Base-by-base conservation (phyloP, 2,113 vertebrate species). In the Indicator indicator region DNA sequence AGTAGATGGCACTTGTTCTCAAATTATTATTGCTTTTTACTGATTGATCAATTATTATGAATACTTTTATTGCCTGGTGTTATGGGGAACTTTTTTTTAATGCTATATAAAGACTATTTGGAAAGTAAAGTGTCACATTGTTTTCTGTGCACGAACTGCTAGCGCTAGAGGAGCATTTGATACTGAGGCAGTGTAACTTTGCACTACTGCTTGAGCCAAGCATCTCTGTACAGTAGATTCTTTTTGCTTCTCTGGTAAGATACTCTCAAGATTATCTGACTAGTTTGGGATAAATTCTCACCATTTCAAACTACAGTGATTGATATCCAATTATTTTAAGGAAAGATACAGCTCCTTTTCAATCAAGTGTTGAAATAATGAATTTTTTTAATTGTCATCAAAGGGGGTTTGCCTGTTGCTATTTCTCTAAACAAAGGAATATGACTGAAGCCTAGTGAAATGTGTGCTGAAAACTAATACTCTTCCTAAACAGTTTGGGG, bases 161-260 rank as follows among this genome's bases (percentile, higher is more conserved):
- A 42, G 81, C 80, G 54, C 85, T 74, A 68, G 63, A 85, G 88
- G 64, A 73, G 38, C 60, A 1, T 78, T 86, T 4, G 3, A 26
- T 85, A 64, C 68, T 33, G 79, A 90, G 74, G 74, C 92, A 71
- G 65, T 91, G 77, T 89, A 90, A 77, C 69, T 91, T 95, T 97
- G 89, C 90, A 95, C 93, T 95, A 94, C 83, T 89, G 86, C 95
- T 94, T 95, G 85, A 84, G 81, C 89, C 84, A 86, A 94, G 90
- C 88, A 6, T 83, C 85, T 88, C 80, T 95, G 91, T 96, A 95
- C 81, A 75, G 75, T 74, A 32, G 28, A 14, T 87, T 85, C 28
- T 83, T 73, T 90, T 67, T 88, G 89, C 88, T 95, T 95, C 81
- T 86, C 81, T 89, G 62, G 9, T 83, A 68, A 88, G 44, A 80